Conservation (phyloP, 1,140 invertebrate genomes). For the Sarcophaga bullata region DNA sequence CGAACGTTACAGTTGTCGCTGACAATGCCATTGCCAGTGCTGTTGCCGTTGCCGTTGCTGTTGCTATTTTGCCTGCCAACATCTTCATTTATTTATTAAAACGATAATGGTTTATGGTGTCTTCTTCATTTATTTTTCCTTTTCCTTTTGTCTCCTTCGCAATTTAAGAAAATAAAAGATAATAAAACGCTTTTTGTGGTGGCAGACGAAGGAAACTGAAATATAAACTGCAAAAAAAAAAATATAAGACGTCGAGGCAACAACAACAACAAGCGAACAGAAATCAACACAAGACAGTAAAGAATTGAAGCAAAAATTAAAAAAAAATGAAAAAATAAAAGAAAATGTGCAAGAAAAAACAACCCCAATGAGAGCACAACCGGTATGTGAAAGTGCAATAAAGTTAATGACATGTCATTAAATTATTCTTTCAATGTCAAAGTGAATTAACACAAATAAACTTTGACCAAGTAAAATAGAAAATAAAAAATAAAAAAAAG, state of each 20-base stretch:
- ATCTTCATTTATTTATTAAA: not conserved
- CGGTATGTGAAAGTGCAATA: constrained; percentile 35
- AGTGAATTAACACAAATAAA: constrained; percentile 40
- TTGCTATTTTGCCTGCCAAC: not conserved
- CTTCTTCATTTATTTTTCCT: too few relatives aligned
- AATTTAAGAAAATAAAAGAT: not conserved
- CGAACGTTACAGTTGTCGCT: too few relatives aligned
- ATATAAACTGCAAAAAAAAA: too few relatives aligned
- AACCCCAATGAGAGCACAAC: not conserved
- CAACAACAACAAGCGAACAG: not conserved
- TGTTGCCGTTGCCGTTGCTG: not conserved
- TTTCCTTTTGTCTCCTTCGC: not conserved
- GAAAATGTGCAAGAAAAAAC: not conserved
- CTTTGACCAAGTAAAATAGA: constrained; percentile 32
- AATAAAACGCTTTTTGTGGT: not conserved
- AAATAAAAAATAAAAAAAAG: not conserved
- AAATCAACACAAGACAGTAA: not conserved
- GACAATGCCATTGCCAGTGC: not conserved
- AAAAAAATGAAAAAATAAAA: not conserved
- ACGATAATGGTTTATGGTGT: too few relatives aligned
- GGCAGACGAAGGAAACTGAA: too few relatives aligned
- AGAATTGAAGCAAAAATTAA: not conserved
- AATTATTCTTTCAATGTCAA: constrained; percentile 38
- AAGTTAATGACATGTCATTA: constrained; percentile 40
- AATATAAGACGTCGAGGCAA: not conserved